Conservation (phyloP, 2,113 vertebrate genomes). For the Hucho hucho region DNA sequence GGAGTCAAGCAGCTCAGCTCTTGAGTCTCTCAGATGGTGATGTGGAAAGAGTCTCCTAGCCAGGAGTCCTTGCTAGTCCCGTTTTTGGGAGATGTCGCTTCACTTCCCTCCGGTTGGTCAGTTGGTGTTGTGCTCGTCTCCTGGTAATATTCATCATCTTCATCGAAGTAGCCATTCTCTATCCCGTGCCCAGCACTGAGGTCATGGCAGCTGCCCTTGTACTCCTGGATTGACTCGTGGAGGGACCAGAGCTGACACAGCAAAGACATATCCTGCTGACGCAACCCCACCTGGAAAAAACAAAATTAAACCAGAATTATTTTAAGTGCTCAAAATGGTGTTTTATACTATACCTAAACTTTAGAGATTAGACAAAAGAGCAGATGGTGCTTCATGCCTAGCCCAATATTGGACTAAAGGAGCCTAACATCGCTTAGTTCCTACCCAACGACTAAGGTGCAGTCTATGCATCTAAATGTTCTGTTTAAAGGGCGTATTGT, state of each 20-base stretch:
- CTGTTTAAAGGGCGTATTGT: no score
- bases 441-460: no score
- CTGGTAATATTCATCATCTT: constrained; percentile 90
- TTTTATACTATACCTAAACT: no score
- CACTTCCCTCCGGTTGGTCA: constrained; percentile 66
- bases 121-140: constrained; percentile 74
- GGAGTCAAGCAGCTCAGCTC: constrained; percentile 4
- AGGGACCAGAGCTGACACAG: constrained; percentile 97
- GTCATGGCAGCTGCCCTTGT: constrained; percentile 94
- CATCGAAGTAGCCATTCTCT: constrained; percentile 95
- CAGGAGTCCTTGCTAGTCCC: constrained; percentile 74
- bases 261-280: constrained; percentile 97
- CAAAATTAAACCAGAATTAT: neutral
- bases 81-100: constrained; percentile 53
- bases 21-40: constrained; percentile 65
- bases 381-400: no score
- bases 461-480: no score
- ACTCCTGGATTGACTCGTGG: constrained; percentile 98
- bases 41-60: constrained; percentile 79
- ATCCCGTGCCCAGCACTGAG: constrained; percentile 83
- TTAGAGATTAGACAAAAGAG: no score
- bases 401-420: no score
- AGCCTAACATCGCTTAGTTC: no score
- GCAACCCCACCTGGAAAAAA: constrained; percentile 85
- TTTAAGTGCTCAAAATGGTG: no score